Evolutionary conservation across 2,113 vertebrate species (phyloP).

Genomic region (Nerophis ophidion): DNA sequence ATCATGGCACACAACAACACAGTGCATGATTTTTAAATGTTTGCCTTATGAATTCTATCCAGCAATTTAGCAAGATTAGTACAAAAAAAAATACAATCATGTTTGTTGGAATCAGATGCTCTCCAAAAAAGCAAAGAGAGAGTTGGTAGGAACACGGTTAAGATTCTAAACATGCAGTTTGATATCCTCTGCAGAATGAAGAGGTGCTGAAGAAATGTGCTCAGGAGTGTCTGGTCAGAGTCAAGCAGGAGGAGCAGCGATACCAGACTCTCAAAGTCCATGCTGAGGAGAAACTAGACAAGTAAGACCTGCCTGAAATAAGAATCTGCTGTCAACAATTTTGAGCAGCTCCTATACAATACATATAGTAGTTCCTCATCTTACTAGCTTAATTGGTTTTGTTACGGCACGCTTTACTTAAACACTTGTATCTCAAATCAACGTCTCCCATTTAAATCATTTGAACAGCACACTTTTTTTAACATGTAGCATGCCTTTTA

Average conservation of each 20-base stretch:
- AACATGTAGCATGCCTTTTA: too few relatives aligned
- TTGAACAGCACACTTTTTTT: too few relatives aligned
- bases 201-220: constrained; percentile 96
- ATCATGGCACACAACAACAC: not conserved
- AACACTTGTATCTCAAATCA: too few relatives aligned
- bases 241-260: constrained; percentile 93
- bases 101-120: not conserved
- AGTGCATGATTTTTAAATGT: too few relatives aligned
- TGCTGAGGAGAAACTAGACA: constrained; percentile 93
- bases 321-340: not conserved
- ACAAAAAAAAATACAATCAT: not conserved
- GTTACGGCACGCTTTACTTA: too few relatives aligned
- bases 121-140: not conserved
- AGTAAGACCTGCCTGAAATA: constrained; percentile 65
- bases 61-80: too few relatives aligned
- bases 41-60: too few relatives aligned
- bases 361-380: not conserved
- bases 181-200: constrained; percentile 79
- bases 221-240: constrained; percentile 87
- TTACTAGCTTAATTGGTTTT: too few relatives aligned
- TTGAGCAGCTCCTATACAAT: not conserved
- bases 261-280: constrained; percentile 95
- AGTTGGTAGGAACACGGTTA: not conserved
- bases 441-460: too few relatives aligned
- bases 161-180: not conserved